Percentiles rank a stretch among this genome's conserved stretches.
These are phyloP conservation scores for Nibea albiflora DNA, from an alignment of 2,113 vertebrate genomes.

Conservation along the genomic window DNA sequence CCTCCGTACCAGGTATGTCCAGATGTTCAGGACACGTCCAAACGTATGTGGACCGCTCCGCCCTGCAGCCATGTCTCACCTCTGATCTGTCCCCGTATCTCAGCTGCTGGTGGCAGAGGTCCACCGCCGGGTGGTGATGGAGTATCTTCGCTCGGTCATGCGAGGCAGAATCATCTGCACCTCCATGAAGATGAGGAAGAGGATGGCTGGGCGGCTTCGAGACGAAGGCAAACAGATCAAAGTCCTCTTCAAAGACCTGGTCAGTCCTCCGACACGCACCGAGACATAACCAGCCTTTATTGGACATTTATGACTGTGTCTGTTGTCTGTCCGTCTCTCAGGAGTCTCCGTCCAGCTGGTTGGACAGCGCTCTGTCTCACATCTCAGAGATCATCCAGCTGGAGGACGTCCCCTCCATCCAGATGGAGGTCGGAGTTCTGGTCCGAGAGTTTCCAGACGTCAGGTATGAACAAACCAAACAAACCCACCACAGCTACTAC, in stretches of 20 bases:
- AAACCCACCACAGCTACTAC: too few species aligned
- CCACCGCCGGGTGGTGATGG: slow-evolving; percentile 88
- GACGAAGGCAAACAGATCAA: slow-evolving; percentile 89
- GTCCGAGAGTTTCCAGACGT: slow-evolving; percentile 92
- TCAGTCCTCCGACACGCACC: slow-evolving; percentile 68
- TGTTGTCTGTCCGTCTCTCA: slow-evolving; percentile 50
- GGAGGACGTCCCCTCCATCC: slow-evolving; percentile 91
- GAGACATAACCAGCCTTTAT: too few species aligned
- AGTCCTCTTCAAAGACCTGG: slow-evolving; percentile 90
- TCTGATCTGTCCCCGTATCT: background rate
- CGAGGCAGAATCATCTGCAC: slow-evolving; percentile 88
- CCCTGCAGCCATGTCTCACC: too few species aligned
- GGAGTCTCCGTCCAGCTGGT: slow-evolving; percentile 89
- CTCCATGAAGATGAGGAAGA: slow-evolving; percentile 87
- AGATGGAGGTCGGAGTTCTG: slow-evolving; percentile 93
- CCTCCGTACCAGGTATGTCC: slow-evolving; percentile 89
- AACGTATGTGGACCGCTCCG: too few species aligned
- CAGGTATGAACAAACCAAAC: slow-evolving; percentile 81
- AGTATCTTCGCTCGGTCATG: slow-evolving; percentile 90
- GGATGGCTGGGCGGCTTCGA: slow-evolving; percentile 85
- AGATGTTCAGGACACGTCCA: too few species aligned
- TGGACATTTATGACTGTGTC: background rate
- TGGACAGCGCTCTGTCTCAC: slow-evolving; percentile 88
- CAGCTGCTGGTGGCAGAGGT: slow-evolving; percentile 88
- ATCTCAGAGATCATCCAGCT: slow-evolving; percentile 91